These are phyloP conservation scores for Hofmannophila pseudospretella DNA, from an alignment of 2,888 invertebrate species.

Conservation along the genomic window DNA sequence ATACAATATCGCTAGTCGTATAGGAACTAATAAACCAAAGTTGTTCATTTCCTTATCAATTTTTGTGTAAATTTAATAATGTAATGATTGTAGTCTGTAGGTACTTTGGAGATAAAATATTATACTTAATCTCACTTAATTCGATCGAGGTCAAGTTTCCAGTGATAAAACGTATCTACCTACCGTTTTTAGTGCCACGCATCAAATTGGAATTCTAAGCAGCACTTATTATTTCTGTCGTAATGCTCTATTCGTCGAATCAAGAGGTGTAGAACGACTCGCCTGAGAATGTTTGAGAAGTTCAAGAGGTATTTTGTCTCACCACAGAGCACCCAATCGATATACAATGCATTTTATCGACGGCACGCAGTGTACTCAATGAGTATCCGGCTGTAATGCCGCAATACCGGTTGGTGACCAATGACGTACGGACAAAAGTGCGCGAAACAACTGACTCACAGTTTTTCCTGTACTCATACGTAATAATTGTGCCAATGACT, in stretches of 20 bases:
- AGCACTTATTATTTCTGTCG: constrained; percentile 4
- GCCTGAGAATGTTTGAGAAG: not conserved
- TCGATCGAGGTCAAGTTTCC: constrained; percentile 1
- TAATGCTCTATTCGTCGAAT: constrained; percentile 3
- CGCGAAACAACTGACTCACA: constrained; percentile 68
- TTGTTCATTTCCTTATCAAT: no score
- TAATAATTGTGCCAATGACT: constrained; percentile 34
- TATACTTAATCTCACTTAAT: not conserved
- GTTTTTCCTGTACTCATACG: constrained; percentile 45
- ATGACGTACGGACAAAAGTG: constrained; percentile 62
- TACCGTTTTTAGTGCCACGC: not conserved
- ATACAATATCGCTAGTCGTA: no score
- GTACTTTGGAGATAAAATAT: no score
- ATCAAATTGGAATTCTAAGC: constrained; percentile 2
- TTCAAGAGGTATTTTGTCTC: constrained; percentile 2
- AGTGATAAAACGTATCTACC: not conserved
- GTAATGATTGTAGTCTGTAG: no score
- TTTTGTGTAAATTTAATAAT: no score
- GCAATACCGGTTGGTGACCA: constrained; percentile 38
- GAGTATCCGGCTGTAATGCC: constrained; percentile 23
- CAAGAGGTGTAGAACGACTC: not conserved
- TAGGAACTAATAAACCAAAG: no score
- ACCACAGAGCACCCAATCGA: not conserved
- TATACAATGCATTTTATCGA: constrained; percentile 6
- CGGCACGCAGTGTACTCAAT: constrained; percentile 14